Evolutionary conservation across 2,797 vertebrate species (phyloP).

Genomic region (Hippocampus kuda): DNA sequence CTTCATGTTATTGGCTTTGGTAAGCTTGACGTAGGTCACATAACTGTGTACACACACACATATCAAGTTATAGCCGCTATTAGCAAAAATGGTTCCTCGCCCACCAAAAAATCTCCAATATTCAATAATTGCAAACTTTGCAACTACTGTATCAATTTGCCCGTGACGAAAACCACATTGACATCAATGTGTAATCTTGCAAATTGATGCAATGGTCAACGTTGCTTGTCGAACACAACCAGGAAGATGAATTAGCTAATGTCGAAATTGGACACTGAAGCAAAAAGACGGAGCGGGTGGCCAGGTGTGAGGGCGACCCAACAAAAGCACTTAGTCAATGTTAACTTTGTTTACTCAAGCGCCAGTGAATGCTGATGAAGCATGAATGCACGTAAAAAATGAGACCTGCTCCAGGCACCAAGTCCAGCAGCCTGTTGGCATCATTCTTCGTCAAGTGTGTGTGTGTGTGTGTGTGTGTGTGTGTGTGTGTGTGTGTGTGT

Average conservation of each 20-base stretch:
- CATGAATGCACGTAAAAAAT: slow-evolving; percentile 35
- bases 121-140: neutral
- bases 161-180: neutral
- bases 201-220: slow-evolving; percentile 4
- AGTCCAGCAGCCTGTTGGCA: slow-evolving; percentile 36
- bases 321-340: slow-evolving; percentile 31
- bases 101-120: neutral
- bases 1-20: neutral
- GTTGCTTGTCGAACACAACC: slow-evolving; percentile 10
- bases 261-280: neutral
- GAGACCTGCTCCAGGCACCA: slow-evolving; percentile 32
- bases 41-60: neutral
- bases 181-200: neutral
- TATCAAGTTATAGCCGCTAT: neutral
- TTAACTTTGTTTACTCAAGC: slow-evolving; percentile 39
- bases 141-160: neutral
- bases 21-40: neutral
- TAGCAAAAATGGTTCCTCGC: neutral
- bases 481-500: neutral
- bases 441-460: slow-evolving; percentile 19
- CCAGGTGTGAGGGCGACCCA: slow-evolving; percentile 22
- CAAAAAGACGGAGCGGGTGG: slow-evolving; percentile 22
- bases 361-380: slow-evolving; percentile 42
- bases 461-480: slow-evolving; percentile 7
- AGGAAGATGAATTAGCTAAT: slow-evolving; percentile 8